These are phyloP conservation scores for Lepidocolaptes lacrymiger DNA, from an alignment of 2,797 vertebrate species.

Conservation along the genomic window DNA sequence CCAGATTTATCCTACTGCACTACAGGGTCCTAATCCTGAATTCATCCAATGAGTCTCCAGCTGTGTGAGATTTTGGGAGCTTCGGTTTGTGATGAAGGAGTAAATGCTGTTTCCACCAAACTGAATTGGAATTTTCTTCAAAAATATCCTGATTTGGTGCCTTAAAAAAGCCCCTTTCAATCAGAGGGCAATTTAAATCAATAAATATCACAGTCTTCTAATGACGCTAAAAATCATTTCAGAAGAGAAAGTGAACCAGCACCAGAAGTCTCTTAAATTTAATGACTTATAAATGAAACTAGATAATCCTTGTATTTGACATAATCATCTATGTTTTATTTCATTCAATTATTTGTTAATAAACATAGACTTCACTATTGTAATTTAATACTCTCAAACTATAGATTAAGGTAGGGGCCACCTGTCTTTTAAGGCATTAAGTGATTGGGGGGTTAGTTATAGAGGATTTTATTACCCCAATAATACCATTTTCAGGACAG, in stretches of 20 bases:
- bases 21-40: neutral
- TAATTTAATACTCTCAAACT: slow-evolving; percentile 41
- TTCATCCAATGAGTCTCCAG: neutral
- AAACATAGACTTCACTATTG: slow-evolving; percentile 34
- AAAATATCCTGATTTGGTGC: neutral
- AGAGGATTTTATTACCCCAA: slow-evolving; percentile 49
- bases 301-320: slow-evolving; percentile 47
- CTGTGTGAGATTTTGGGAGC: neutral
- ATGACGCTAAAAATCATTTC: neutral
- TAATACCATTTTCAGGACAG: slow-evolving; percentile 5
- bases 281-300: slow-evolving; percentile 49
- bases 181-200: neutral
- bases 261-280: slow-evolving; percentile 32
- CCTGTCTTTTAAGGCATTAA: slow-evolving; percentile 16
- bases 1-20: no score
- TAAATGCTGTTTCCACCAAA: neutral
- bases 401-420: slow-evolving; percentile 11
- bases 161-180: neutral
- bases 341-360: slow-evolving; percentile 68
- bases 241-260: neutral
- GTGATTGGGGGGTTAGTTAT: slow-evolving; percentile 34
- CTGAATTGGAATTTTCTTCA: neutral
- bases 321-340: slow-evolving; percentile 30
- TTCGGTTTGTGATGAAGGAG: neutral
- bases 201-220: neutral